These are phyloP conservation scores for Laticauda laticaudata DNA, from an alignment of 2,113 vertebrate species.

Conservation along the genomic window DNA sequence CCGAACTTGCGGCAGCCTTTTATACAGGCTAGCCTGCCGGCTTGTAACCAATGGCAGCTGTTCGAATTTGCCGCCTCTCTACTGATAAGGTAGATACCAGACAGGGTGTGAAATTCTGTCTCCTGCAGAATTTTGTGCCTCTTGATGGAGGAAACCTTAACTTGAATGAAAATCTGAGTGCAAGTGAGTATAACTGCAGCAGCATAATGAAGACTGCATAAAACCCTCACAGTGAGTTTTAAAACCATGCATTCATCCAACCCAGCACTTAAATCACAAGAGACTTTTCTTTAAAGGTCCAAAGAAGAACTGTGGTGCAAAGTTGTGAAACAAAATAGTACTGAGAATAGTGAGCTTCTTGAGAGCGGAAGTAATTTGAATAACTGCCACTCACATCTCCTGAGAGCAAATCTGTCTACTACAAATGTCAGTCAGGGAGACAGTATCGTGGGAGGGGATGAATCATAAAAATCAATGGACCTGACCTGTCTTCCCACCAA, in stretches of 20 bases:
- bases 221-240: background rate
- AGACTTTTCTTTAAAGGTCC: conserved; percentile 17
- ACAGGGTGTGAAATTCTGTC: background rate
- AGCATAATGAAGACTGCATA: background rate
- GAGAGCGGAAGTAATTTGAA: conserved; percentile 49
- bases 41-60: too few relatives aligned
- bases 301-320: conserved; percentile 37
- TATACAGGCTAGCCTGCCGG: too few relatives aligned
- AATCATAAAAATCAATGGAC: conserved; percentile 46
- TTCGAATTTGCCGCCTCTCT: too few relatives aligned
- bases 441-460: conserved; percentile 64
- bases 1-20: too few relatives aligned
- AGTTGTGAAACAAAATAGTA: conserved; percentile 53
- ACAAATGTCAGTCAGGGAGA: conserved; percentile 64
- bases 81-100: background rate
- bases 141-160: conserved; percentile 13
- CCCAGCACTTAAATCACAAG: conserved; percentile 9
- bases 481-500: conserved; percentile 23
- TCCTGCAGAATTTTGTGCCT: background rate
- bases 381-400: conserved; percentile 69
- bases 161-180: background rate
- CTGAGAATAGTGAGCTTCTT: conserved; percentile 45
- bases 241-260: conserved; percentile 1
- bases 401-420: conserved; percentile 58
- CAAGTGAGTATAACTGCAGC: background rate